Conservation (phyloP, 30 jellyfish, hydroid and myxozoan species). For the Hydractinia echinata region DNA sequence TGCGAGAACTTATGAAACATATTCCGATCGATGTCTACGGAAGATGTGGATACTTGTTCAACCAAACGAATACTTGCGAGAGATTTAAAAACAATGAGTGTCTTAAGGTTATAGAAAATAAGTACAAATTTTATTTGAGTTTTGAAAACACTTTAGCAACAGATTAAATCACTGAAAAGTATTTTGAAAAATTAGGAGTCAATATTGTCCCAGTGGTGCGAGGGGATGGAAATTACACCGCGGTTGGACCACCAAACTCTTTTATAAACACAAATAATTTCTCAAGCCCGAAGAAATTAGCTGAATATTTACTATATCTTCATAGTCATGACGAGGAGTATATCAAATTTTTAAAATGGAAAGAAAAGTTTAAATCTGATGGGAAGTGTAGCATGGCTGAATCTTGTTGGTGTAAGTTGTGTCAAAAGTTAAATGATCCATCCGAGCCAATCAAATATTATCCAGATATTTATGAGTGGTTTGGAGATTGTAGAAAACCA, state of each 20-base stretch:
- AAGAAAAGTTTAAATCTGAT: slow-evolving; percentile 10
- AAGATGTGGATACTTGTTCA: slow-evolving; percentile 49
- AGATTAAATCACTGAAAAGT: slow-evolving; percentile 75
- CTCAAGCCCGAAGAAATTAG: slow-evolving; percentile 52
- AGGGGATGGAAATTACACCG: slow-evolving; percentile 56
- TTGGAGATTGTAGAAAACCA: slow-evolving; percentile 11
- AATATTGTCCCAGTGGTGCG: slow-evolving; percentile 73
- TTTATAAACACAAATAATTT: slow-evolving; percentile 50
- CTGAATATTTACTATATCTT: slow-evolving; percentile 42
- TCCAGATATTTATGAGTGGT: slow-evolving; percentile 27
- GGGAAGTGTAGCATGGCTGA: background rate
- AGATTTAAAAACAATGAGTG: no score
- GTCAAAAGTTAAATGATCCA: slow-evolving; percentile 20
- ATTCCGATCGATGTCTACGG: slow-evolving; percentile 56
- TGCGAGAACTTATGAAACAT: slow-evolving; percentile 42
- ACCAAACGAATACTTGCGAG: slow-evolving; percentile 40
- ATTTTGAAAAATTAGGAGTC: slow-evolving; percentile 54
- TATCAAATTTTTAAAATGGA: slow-evolving; percentile 44
- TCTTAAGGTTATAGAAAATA: slow-evolving; percentile 18
- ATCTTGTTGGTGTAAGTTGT: slow-evolving; percentile 18
- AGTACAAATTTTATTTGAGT: slow-evolving; percentile 58
- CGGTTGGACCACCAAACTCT: slow-evolving; percentile 48
- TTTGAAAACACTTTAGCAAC: slow-evolving; percentile 62
- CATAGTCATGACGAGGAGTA: slow-evolving; percentile 40
- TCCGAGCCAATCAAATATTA: background rate